Conservation (phyloP, 1,140 invertebrate genomes). For the Mesaphorura yosii region DNA sequence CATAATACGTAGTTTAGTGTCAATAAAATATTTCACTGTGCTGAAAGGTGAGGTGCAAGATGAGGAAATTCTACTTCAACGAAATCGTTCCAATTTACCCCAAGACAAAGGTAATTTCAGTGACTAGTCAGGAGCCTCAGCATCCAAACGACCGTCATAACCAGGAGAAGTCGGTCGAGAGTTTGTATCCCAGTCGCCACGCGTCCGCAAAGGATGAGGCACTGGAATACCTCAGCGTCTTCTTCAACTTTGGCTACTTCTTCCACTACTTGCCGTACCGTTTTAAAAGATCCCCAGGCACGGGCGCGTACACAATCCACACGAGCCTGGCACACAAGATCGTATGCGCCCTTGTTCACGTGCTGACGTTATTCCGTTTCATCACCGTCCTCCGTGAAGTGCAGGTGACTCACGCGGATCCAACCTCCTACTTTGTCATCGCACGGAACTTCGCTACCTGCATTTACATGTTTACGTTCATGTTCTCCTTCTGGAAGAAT, state of each 20-base stretch:
- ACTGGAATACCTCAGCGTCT: background rate
- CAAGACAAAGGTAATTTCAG: too few species aligned
- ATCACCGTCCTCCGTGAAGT: background rate
- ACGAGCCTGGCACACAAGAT: background rate
- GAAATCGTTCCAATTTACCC: too few species aligned
- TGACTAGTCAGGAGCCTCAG: too few species aligned
- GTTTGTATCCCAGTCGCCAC: too few species aligned
- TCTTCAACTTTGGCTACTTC: conserved; percentile 2
- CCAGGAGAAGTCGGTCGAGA: too few species aligned
- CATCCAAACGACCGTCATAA: too few species aligned
- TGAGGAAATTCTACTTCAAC: too few species aligned
- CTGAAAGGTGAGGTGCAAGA: too few species aligned
- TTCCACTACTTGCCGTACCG: conserved; percentile 3
- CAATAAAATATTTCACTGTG: too few species aligned
- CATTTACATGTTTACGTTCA: conserved; percentile 9
- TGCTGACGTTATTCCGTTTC: background rate
- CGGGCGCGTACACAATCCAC: background rate
- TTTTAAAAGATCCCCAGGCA: background rate
- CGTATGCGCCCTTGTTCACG: background rate
- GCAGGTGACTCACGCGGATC: background rate
- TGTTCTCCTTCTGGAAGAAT: background rate
- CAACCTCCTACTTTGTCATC: conserved; percentile 1
- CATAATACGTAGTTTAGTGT: too few species aligned
- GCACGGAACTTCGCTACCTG: background rate
- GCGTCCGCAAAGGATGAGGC: too few species aligned